These are phyloP conservation scores for Drosophila recens DNA, from an alignment of 2,888 invertebrate genomes.

Conservation along the genomic window DNA sequence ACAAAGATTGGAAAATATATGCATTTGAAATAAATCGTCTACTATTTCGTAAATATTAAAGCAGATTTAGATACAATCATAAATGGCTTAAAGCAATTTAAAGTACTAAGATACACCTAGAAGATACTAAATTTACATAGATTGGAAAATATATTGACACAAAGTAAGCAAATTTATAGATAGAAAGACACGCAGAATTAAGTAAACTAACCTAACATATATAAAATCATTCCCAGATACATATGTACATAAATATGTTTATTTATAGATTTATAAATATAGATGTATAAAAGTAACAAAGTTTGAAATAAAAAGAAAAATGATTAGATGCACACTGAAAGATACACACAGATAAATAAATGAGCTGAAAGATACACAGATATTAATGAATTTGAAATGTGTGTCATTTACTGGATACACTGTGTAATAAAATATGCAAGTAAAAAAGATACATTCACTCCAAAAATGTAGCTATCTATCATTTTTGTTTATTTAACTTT, in stretches of 20 bases:
- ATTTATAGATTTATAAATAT: background rate
- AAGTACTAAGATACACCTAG: background rate
- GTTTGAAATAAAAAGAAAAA: background rate
- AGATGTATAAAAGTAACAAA: background rate
- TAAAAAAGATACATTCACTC: background rate
- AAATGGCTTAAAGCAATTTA: background rate
- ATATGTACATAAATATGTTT: slow-evolving; percentile 1
- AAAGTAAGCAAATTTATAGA: background rate
- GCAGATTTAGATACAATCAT: too few relatives aligned
- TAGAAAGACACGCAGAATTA: background rate
- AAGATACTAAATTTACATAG: background rate
- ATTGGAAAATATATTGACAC: background rate
- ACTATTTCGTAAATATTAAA: background rate
- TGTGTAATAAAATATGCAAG: background rate
- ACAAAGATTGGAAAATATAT: background rate
- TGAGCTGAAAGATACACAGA: background rate
- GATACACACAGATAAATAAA: background rate
- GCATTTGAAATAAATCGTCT: too few relatives aligned
- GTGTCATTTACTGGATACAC: background rate
- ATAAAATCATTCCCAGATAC: background rate
- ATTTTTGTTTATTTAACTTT: background rate
- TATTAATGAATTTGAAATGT: background rate
- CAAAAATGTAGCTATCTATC: background rate
- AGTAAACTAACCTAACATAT: background rate
- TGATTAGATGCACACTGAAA: background rate